A percentile compares a stretch with the other conserved stretches of the same genome.
Conservation (phyloP, 2,113 vertebrate species). For the Scytalopus superciliaris region DNA sequence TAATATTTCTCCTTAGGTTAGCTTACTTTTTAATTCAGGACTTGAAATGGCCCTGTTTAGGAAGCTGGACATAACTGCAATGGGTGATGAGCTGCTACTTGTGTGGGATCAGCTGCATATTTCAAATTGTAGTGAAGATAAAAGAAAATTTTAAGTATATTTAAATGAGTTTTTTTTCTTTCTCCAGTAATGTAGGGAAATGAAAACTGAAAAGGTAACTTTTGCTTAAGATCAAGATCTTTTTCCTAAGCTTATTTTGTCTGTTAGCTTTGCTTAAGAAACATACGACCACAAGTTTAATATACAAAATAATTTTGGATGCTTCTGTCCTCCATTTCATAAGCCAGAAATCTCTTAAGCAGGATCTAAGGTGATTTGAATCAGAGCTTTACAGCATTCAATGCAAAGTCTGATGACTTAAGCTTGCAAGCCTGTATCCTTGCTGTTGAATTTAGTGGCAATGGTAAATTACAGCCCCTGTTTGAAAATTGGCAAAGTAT, state of each 20-base stretch:
- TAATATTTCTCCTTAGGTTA: background rate
- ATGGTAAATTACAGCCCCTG: background rate
- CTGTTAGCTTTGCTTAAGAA: background rate
- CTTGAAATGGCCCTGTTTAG: background rate
- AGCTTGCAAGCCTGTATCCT: background rate
- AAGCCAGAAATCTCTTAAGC: background rate
- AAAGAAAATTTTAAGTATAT: background rate
- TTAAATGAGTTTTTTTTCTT: background rate
- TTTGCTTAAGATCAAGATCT: background rate
- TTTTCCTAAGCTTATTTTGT: background rate
- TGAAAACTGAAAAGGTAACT: background rate
- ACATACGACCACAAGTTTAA: background rate
- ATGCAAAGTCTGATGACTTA: background rate
- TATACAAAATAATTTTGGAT: background rate
- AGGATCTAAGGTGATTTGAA: background rate
- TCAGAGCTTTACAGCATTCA: background rate
- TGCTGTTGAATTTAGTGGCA: background rate
- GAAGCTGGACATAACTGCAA: background rate
- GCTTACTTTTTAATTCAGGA: background rate
- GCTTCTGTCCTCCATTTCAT: background rate
- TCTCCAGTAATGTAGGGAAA: background rate
- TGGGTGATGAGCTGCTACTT: background rate
- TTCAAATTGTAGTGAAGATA: background rate
- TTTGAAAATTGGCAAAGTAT: background rate
- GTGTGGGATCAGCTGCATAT: background rate